Conservation (phyloP, 2,113 vertebrate genomes). For the Stictonetta naevosa region DNA sequence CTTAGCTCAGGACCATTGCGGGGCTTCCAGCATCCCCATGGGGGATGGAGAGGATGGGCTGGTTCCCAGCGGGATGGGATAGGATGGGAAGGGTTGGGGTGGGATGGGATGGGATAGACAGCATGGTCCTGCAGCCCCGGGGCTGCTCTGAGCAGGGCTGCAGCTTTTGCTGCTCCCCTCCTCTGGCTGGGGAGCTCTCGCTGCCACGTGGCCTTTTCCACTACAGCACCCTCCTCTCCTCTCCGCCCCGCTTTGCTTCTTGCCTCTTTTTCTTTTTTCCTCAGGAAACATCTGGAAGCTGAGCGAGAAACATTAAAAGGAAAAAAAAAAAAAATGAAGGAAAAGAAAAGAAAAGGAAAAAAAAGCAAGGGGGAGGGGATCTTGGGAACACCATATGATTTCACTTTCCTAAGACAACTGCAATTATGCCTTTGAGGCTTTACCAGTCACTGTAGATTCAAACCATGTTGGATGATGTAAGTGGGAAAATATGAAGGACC, state of each 20-base stretch:
- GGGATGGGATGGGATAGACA: background rate
- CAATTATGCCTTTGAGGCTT: slow-evolving; percentile 66
- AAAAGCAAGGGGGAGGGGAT: background rate
- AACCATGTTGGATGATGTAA: slow-evolving; percentile 77
- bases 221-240: slow-evolving; percentile 35
- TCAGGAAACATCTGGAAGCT: slow-evolving; percentile 78
- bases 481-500: slow-evolving; percentile 76
- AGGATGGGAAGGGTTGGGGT: background rate
- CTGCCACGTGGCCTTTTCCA: slow-evolving; percentile 75
- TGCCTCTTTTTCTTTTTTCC: slow-evolving; percentile 4
- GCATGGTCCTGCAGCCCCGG: accelerated
- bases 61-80: accelerated
- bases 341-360: background rate
- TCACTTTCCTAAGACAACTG: slow-evolving; percentile 76
- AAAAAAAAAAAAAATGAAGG: background rate
- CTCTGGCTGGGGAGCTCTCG: background rate
- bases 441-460: slow-evolving; percentile 67
- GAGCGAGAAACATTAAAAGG: slow-evolving; percentile 54
- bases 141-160: background rate
- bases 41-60: background rate
- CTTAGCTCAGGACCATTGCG: background rate
- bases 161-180: accelerated
- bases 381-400: slow-evolving; percentile 76
- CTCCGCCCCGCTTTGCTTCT: background rate
- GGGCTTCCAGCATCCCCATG: accelerated